Base-by-base conservation (phyloP, 2,797 vertebrate genomes). In the Sarcoramphus papa region DNA sequence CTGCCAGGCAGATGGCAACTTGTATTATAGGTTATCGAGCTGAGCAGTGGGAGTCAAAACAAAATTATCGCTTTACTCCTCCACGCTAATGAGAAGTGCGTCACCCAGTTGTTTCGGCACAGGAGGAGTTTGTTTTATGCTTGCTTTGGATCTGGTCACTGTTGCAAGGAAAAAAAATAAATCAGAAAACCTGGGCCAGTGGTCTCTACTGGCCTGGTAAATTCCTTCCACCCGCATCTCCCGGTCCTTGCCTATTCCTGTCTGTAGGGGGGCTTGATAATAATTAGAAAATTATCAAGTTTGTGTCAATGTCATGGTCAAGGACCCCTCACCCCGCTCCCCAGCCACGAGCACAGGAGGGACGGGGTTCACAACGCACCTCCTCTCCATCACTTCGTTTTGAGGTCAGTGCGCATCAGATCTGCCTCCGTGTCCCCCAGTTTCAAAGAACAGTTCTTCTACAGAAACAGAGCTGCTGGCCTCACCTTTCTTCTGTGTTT, bases 1-100 rank as follows among this genome's bases (percentile, higher is more conserved):
- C 80, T 77, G 65, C 31, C 45, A 35, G 88, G 85, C 80, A 78
- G 88, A 74, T 51, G 94, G 88, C 23, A 50, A 33, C 75, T 64
- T 27, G 25, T 28, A 18, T 54, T 37, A 20, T 76, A 69, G 88
- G 85, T 74, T 82, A 78, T 78, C 2, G 51, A 86, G 81, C 70
- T 9, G 35, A 86, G 90, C 77, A 65, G 70, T 18, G 60, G 87
- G 75, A 88, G 35, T 40, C 84, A 74, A 53, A 80, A 28, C 51
- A 28, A 31, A 50, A 81, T 81, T 19, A 72, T 57, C 9, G 1
- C 75, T 76, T 63, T 19, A 17, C 50, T 93, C 80, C 75, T 40
- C 65, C 25, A 12, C 45, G 5, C 60, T 63, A 33, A 76, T 41
- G 50, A 77, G 75, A 48, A 69, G 70, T 12, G 70, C 16, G 16